Percentiles rank a stretch among this genome's conserved stretches.
Evolutionary conservation across 2,113 vertebrate genomes (phyloP).

Genomic region (Rhinoptilus africanus): DNA sequence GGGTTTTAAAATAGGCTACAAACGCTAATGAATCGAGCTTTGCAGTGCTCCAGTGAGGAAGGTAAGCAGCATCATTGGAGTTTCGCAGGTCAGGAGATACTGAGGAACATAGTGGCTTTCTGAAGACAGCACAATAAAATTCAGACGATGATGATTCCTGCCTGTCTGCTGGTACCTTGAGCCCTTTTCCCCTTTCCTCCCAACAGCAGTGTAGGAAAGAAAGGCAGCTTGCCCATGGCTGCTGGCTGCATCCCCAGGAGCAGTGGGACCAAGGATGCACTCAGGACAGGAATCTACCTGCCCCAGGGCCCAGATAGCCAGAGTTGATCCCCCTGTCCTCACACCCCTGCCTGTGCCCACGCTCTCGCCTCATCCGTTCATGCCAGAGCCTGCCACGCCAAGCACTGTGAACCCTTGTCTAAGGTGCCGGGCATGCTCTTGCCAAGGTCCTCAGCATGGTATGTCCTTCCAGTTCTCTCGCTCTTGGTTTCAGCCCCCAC

Average conservation of each 20-base stretch:
- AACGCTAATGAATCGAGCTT: neutral
- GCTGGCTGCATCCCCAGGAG: neutral
- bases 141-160: neutral
- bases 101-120: neutral
- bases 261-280: rapidly evolving
- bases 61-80: neutral
- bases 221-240: neutral
- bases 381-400: neutral
- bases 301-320: neutral
- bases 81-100: neutral
- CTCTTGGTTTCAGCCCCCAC: neutral
- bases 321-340: neutral
- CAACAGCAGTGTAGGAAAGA: neutral
- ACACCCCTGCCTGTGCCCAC: rapidly evolving
- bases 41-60: neutral
- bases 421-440: neutral
- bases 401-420: neutral
- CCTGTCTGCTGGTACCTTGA: rapidly evolving
- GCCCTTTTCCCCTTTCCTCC: neutral
- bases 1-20: neutral
- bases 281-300: neutral
- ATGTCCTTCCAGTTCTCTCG: neutral
- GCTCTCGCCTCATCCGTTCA: neutral
- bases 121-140: neutral
- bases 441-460: rapidly evolving